phyloP scores from a whole-genome alignment of 2,888 invertebrate species.

The Metopia argyrocephala region DNA sequence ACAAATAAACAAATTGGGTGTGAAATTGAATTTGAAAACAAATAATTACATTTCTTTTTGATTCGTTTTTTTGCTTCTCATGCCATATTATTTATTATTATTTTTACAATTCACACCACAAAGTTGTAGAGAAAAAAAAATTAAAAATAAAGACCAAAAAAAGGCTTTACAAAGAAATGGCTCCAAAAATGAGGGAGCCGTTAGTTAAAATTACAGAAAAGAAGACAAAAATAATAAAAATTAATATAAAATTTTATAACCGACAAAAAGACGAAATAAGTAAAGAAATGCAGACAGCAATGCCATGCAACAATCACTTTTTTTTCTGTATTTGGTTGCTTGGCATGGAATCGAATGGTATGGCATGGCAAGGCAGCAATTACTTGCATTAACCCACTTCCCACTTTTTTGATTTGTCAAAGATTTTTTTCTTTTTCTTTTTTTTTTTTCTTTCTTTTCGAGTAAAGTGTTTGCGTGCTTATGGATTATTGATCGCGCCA shows the following conservation, averaged over 20 bases:
- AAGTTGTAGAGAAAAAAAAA: neutral
- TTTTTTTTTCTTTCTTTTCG: constrained; percentile 19
- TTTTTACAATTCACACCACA: constrained; percentile 39
- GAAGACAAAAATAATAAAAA: constrained; percentile 48
- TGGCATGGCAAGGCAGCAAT: constrained; percentile 48
- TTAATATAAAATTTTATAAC: constrained; percentile 49
- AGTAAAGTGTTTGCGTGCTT: constrained; percentile 71
- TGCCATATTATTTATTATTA: neutral
- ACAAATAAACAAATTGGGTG: constrained; percentile 56
- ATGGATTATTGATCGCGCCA: constrained; percentile 74
- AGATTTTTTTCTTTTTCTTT: neutral
- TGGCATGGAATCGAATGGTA: constrained; percentile 32
- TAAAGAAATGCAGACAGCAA: constrained; percentile 28
- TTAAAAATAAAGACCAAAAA: neutral
- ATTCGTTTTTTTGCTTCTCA: neutral
- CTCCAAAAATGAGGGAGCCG: constrained; percentile 59
- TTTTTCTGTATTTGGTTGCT: constrained; percentile 19
- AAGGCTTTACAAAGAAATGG: neutral
- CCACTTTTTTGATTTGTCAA: constrained; percentile 61
- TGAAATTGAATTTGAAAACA: constrained; percentile 54
- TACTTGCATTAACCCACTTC: constrained; percentile 74
- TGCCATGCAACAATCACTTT: constrained; percentile 52
- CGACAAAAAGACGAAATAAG: no score
- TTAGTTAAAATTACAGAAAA: constrained; percentile 24
- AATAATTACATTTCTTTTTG: constrained; percentile 52